Base-by-base conservation (phyloP, 1,140 invertebrate genomes). In the Brachionus rubens region DNA sequence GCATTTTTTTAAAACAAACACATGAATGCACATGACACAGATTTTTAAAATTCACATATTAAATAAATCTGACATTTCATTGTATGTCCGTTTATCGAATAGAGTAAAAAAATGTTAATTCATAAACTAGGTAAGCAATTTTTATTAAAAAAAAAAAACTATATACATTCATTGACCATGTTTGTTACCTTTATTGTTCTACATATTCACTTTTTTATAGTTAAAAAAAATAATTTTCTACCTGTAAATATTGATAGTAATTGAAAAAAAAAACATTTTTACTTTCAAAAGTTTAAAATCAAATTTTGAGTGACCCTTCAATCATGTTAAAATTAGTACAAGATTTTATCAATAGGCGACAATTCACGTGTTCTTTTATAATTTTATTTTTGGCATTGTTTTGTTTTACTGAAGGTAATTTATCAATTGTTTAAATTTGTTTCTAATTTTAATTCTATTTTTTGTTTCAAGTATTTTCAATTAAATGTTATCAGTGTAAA, bases 401-500 rank as follows among this genome's bases (percentile, higher is more conserved):
- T 2, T 59, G 54, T 16, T 59, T 59, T 16, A 59, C 30, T 36
- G 30, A 59, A 59, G 54, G 54, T 59, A 59, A 59, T 36, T 16
- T 16, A 33, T 28, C 26, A 14, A 43, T 43, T n/a, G n/a, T n/a
- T n/a, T n/a, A n/a, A n/a, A n/a, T n/a, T n/a, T n/a, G n/a, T n/a
- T n/a, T n/a, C n/a, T n/a, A n/a, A n/a, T n/a, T n/a, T n/a, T n/a
- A n/a, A n/a, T n/a, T n/a, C n/a, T n/a, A n/a, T 40, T 59, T 0
- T 36, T 12, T 26, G 12, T 33, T 46, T 56, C 10, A 24, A 75
- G 72, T 75, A 46, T 41, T 75, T 30, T 75, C 75, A 50, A 76
- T 76, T 3, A 76, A 76, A 50, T 76, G 75, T 30, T 76, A 76
- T 65, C 48, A 62, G 14, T 76, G 75, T 47, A 59, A 65, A 62